A percentile compares a stretch with the other conserved stretches of the same genome.
Conservation (phyloP, 2,888 invertebrate genomes). For the Callyntrura guangdongensis region DNA sequence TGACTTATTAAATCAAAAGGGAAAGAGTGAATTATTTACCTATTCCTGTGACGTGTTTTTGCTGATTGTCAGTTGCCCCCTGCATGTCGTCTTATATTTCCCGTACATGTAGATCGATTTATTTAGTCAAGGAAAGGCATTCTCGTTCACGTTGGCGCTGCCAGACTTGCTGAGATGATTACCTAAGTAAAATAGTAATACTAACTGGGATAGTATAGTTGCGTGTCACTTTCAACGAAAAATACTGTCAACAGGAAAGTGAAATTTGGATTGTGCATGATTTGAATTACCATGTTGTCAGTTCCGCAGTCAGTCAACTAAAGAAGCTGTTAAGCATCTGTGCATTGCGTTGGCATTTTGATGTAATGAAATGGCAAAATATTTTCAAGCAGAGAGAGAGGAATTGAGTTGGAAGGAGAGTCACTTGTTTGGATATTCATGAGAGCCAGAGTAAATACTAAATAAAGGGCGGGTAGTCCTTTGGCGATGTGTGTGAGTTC, state of each 20-base stretch:
- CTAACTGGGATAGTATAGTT: neutral
- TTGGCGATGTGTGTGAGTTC: too few species aligned
- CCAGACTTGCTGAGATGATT: too few species aligned
- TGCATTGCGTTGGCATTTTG: too few species aligned
- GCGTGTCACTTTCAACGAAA: neutral
- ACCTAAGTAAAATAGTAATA: neutral
- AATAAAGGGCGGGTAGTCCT: too few species aligned
- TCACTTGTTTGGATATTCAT: neutral
- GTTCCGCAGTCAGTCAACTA: neutral
- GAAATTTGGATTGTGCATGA: neutral
- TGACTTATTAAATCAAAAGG: too few species aligned
- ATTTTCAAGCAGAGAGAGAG: neutral
- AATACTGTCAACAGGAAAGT: slow-evolving; percentile 26
- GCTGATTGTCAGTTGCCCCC: too few species aligned
- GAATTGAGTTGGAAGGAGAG: neutral
- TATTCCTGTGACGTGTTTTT: too few species aligned
- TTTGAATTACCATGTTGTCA: neutral
- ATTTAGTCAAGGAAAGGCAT: neutral
- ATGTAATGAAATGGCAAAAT: neutral
- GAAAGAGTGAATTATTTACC: too few species aligned
- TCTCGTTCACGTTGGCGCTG: too few species aligned
- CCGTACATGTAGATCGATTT: too few species aligned
- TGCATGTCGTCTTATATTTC: neutral
- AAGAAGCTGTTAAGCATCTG: too few species aligned
- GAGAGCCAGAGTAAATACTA: neutral